A percentile compares a stretch with the other conserved stretches of the same genome.
phyloP scores from a whole-genome alignment of 1,140 invertebrate species.

The Drosophila santomea region DNA sequence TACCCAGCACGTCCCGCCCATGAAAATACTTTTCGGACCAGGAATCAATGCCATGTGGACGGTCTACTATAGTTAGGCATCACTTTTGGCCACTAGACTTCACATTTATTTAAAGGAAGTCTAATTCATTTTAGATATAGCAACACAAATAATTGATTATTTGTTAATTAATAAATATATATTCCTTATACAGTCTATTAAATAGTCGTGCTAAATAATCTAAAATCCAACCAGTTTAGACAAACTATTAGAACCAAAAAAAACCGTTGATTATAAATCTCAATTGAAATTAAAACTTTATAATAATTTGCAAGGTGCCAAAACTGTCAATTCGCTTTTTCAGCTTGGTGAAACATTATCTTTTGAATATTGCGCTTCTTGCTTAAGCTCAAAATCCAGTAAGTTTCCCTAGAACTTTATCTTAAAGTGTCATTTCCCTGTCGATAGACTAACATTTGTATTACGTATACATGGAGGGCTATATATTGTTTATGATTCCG shows the following conservation, averaged over 20 bases:
- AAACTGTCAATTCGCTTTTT: not conserved
- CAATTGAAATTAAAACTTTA: no score
- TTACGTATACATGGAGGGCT: not conserved
- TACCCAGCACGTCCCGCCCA: constrained; percentile 50
- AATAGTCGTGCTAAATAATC: no score
- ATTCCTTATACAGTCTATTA: no score
- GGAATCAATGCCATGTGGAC: constrained; percentile 34
- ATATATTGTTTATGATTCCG: constrained; percentile 14
- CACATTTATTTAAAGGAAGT: not conserved
- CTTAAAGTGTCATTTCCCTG: constrained; percentile 11
- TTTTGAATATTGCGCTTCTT: not conserved
- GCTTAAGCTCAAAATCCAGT: not conserved
- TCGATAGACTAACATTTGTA: not conserved
- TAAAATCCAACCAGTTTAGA: no score
- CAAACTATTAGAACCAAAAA: no score
- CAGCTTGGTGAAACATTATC: not conserved
- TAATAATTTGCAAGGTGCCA: not conserved
- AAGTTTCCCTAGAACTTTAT: constrained; percentile 6
- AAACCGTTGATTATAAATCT: no score
- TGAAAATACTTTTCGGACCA: constrained; percentile 49
- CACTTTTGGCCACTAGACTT: constrained; percentile 5
- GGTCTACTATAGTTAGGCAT: constrained; percentile 13
- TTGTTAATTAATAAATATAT: no score
- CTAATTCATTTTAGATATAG: no score
- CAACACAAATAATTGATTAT: no score